phyloP scores from a whole-genome alignment of 1,140 invertebrate species.

The Globodera ellingtonae region DNA sequence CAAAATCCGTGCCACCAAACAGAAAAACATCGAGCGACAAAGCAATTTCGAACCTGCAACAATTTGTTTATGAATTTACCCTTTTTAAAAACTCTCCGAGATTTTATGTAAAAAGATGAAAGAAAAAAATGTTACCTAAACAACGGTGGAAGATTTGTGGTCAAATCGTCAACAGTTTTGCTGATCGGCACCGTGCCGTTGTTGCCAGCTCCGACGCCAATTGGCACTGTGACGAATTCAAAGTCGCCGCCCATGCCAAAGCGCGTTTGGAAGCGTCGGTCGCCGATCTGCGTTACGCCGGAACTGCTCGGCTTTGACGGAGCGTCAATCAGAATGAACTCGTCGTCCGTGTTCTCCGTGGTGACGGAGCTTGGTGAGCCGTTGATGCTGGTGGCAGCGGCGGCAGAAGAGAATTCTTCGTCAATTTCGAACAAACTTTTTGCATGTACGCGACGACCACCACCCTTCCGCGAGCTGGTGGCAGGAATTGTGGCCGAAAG shows the following conservation, averaged over 20 bases:
- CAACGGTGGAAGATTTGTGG: slow-evolving; percentile 4
- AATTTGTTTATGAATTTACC: too few relatives aligned
- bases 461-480: not conserved
- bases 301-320: not conserved
- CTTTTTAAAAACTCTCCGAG: too few relatives aligned
- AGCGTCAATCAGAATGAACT: slow-evolving; percentile 42
- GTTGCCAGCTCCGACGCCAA: not conserved
- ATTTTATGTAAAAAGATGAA: not conserved
- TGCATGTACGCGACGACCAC: not conserved
- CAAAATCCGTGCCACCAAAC: slow-evolving; percentile 56
- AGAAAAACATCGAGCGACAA: slow-evolving; percentile 43
- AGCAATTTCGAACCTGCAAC: slow-evolving; percentile 13
- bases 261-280: not conserved
- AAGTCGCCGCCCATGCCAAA: slow-evolving; percentile 19
- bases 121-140: slow-evolving; percentile 11
- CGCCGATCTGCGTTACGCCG: not conserved
- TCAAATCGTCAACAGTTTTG: not conserved
- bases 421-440: slow-evolving; percentile 8
- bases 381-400: not conserved
- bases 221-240: slow-evolving; percentile 20
- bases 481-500: not conserved
- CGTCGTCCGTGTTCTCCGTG: slow-evolving; percentile 42
- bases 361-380: slow-evolving; percentile 15
- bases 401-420: slow-evolving; percentile 14
- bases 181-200: not conserved